Percentiles rank a stretch among this genome's conserved stretches.
Evolutionary conservation across 64 coral and sea anemone genomes (phyloP).

Genomic region (Dendrophyllia cribrosa): DNA sequence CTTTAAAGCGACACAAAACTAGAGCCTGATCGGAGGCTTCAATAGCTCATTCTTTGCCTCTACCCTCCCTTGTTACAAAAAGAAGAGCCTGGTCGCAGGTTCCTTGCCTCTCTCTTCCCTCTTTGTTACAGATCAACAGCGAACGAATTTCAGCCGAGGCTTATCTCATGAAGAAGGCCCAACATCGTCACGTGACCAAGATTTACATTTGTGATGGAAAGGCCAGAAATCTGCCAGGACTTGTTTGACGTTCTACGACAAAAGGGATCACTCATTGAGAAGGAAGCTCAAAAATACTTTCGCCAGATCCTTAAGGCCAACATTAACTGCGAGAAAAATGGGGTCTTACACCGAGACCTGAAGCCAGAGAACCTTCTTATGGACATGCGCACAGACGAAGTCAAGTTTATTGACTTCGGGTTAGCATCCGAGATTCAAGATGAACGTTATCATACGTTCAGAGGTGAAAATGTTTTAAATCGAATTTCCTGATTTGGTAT

Average conservation of each 20-base stretch:
- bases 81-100: not conserved
- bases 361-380: not conserved
- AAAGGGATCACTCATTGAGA: not conserved
- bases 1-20: no score
- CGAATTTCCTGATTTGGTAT: not conserved
- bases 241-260: not conserved
- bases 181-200: not conserved
- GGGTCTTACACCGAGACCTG: not conserved
- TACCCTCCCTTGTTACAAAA: not conserved
- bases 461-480: not conserved
- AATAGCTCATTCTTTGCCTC: not conserved
- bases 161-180: not conserved
- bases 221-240: not conserved
- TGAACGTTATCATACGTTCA: not conserved
- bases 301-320: not conserved
- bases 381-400: not conserved
- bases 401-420: not conserved
- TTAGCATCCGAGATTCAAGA: not conserved
- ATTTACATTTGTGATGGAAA: not conserved
- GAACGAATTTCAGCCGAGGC: constrained; percentile 6
- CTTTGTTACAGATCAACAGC: not conserved
- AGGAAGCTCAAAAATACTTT: not conserved
- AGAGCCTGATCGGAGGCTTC: not conserved
- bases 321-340: not conserved
- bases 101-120: not conserved